phyloP scores from a whole-genome alignment of 2,797 vertebrate genomes.

The Tangara arthus region DNA sequence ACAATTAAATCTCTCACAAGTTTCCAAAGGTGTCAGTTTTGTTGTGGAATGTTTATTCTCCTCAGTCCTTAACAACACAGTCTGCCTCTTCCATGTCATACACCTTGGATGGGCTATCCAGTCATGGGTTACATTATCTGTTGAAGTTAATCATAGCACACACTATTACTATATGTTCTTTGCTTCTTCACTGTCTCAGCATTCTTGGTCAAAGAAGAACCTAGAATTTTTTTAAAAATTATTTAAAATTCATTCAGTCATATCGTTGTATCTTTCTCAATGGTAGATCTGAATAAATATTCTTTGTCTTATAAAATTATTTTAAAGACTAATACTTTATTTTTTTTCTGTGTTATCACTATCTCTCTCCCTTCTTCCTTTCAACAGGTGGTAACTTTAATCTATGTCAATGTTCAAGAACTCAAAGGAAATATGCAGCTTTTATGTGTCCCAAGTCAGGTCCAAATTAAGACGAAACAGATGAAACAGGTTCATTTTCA shows the following conservation, averaged over 20 bases:
- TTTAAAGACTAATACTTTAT: not conserved
- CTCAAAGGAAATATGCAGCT: not conserved
- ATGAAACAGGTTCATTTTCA: not conserved
- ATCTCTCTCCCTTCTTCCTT: not conserved
- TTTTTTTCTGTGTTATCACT: not conserved
- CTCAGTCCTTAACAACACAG: not conserved
- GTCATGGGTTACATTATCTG: not conserved
- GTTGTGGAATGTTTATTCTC: not conserved
- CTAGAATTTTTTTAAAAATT: rapidly evolving
- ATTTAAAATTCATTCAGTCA: not conserved
- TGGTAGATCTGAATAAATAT: not conserved
- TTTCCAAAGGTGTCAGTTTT: not conserved
- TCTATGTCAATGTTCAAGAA: not conserved
- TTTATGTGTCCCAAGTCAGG: not conserved
- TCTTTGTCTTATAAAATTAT: not conserved
- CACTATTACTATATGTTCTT: not conserved
- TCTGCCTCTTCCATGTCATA: not conserved
- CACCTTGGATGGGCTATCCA: not conserved
- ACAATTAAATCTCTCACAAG: not conserved
- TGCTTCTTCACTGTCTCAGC: not conserved
- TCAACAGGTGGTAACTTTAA: not conserved
- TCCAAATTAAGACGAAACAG: not conserved
- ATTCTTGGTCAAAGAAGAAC: not conserved
- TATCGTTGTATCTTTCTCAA: not conserved
- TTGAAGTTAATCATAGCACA: not conserved